Base-by-base conservation (phyloP, 2,888 invertebrate genomes). In the Tortricodes alternella region DNA sequence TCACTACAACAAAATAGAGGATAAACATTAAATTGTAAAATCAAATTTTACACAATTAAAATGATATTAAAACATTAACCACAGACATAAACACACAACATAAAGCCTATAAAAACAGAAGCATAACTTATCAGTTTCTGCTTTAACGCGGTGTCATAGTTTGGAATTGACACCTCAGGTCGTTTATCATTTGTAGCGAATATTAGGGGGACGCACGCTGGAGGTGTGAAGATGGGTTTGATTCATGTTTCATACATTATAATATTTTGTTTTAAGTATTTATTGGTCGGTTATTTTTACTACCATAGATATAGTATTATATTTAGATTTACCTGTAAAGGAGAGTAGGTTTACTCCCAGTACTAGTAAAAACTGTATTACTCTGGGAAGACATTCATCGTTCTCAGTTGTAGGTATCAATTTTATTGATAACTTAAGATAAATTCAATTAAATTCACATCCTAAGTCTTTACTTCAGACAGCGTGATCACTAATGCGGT, bases 401-500 rank as follows among this genome's bases (percentile, higher is more conserved):
- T n/a, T n/a, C n/a, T n/a, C n/a, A n/a, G n/a, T n/a, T n/a, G n/a
- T n/a, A n/a, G n/a, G n/a, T n/a, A 21, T 4, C 21, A 21, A 21
- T 5, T 21, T 21, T 5, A 21, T n/a, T 27, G 1, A 1, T 27
- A 16, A 3, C 21, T 19, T 1, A 46, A 46, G 16, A 7, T 3
- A 13, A 23, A 41, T 32, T 53, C 39, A 48, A 34, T 46, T 41
- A 34, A 32, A 6, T n/a, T 18, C 5, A 15, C 24, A 43, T 27
- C 24, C 16, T 27, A 9, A 29, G 24, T n/a, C 4, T 43, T 55
- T 27, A 34, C 41, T 52, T 46, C 66, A 71, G 72, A 68, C 74
- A 70, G 70, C 70, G 69, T 76, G 77, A 81, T 80, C 81, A 74
- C 71, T 74, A 60, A 72, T 62, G 61, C 65, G 70, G 72, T 80